Percentiles rank a stretch among this genome's conserved stretches.
Evolutionary conservation across 1,140 invertebrate species (phyloP).

Genomic region (Bombus difficillimus): DNA sequence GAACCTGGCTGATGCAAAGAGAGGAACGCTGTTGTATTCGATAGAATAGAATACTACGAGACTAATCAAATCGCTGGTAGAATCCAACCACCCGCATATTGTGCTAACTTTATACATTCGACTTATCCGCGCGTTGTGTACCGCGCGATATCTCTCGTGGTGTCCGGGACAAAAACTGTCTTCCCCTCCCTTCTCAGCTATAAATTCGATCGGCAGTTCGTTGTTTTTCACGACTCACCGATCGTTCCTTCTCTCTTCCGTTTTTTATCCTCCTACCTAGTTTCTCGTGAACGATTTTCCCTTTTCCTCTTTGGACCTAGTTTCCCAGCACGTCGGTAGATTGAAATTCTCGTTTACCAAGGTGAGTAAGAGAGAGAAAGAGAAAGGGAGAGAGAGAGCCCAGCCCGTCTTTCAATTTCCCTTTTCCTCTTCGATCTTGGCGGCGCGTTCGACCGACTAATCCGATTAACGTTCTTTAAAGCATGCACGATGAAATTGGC

Average conservation of each 20-base stretch:
- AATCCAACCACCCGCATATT: slow-evolving; percentile 10
- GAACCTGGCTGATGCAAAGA: background rate
- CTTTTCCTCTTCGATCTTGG: background rate
- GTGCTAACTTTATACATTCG: background rate
- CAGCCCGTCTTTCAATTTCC: slow-evolving; percentile 1
- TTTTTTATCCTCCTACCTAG: background rate
- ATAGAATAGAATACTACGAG: background rate
- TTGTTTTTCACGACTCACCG: slow-evolving; percentile 26
- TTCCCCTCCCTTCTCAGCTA: background rate
- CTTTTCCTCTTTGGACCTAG: background rate
- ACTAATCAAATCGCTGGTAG: slow-evolving; percentile 28
- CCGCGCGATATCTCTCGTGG: slow-evolving; percentile 10
- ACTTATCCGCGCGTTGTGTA: slow-evolving; percentile 6
- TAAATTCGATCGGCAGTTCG: slow-evolving; percentile 6
- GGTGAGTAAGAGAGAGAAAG: background rate
- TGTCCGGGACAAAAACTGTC: background rate
- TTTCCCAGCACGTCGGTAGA: background rate
- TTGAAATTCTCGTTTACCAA: slow-evolving; percentile 19
- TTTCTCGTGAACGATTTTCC: background rate
- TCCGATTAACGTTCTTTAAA: slow-evolving; percentile 35
- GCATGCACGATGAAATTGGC: slow-evolving; percentile 4
- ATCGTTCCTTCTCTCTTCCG: background rate
- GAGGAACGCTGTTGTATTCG: background rate
- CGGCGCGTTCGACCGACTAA: slow-evolving; percentile 19
- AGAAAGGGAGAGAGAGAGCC: background rate